Conservation (phyloP, 2,888 invertebrate species). For the Andrena trimmerana region DNA sequence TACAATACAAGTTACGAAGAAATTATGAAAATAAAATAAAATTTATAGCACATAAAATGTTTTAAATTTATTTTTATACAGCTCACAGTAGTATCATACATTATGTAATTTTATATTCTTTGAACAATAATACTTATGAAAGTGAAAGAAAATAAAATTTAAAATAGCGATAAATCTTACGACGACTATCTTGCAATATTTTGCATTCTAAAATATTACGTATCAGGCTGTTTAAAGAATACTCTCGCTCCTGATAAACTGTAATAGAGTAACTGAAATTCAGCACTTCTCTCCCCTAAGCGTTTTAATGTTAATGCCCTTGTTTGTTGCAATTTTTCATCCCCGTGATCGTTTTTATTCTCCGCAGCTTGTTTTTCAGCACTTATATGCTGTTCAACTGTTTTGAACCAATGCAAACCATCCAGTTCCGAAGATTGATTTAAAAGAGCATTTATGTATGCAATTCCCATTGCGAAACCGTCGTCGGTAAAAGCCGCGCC, state of each 20-base stretch:
- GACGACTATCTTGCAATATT: not conserved
- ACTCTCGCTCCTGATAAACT: conserved; percentile 97
- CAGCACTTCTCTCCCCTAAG: conserved; percentile 86
- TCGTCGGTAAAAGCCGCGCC: conserved; percentile 98
- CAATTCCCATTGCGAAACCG: conserved; percentile 98
- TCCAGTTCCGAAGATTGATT: conserved; percentile 95
- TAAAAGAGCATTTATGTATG: conserved; percentile 96
- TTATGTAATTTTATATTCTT: conserved; percentile 40
- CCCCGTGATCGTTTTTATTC: conserved; percentile 87
- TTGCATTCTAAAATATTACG: conserved; percentile 37
- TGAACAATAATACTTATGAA: conserved; percentile 45
- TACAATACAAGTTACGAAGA: conserved; percentile 40
- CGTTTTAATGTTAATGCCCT: conserved; percentile 95
- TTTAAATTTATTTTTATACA: conserved; percentile 53
- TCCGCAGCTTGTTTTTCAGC: conserved; percentile 88
- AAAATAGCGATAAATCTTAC: conserved; percentile 40
- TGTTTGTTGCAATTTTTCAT: conserved; percentile 96
- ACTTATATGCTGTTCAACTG: conserved; percentile 91
- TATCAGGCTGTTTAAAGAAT: conserved; percentile 91
- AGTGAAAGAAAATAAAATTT: conserved; percentile 47
- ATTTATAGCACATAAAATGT: conserved; percentile 41
- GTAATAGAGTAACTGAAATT: conserved; percentile 96
- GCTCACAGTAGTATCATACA: conserved; percentile 49
- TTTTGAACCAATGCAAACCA: conserved; percentile 97
- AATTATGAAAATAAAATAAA: conserved; percentile 55